phyloP scores from a whole-genome alignment of 2,113 vertebrate genomes.

The Pogonocichla stellata region DNA sequence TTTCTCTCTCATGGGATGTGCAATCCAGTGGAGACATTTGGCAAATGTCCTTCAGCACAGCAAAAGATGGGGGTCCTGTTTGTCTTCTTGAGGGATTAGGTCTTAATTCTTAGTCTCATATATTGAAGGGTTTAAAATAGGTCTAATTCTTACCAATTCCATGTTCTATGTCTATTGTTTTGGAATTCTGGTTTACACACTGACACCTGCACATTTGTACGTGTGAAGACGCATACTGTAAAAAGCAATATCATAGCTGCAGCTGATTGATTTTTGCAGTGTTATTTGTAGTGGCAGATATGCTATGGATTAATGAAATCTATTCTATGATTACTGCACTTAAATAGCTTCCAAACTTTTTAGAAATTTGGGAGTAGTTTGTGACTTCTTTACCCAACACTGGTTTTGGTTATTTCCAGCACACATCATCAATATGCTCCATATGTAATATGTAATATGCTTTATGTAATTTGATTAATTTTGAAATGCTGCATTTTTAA shows the following conservation, averaged over 20 bases:
- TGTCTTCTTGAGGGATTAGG: neutral
- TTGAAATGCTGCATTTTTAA: neutral
- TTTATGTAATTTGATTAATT: neutral
- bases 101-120: neutral
- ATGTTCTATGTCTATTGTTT: neutral
- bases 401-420: neutral
- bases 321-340: neutral
- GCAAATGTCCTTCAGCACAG: neutral
- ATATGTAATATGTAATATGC: no score
- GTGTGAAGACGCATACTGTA: neutral
- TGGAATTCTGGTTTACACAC: neutral
- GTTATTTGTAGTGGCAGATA: neutral
- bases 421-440: neutral
- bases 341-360: neutral
- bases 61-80: neutral
- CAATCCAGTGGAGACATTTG: neutral
- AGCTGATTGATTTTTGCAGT: neutral
- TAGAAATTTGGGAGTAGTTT: neutral
- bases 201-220: neutral
- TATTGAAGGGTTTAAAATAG: neutral
- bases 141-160: neutral
- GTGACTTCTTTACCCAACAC: neutral
- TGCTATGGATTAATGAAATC: neutral
- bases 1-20: neutral
- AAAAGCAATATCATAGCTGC: neutral